Base-by-base conservation (phyloP, 2,888 invertebrate genomes). In the Tillus elongatus region DNA sequence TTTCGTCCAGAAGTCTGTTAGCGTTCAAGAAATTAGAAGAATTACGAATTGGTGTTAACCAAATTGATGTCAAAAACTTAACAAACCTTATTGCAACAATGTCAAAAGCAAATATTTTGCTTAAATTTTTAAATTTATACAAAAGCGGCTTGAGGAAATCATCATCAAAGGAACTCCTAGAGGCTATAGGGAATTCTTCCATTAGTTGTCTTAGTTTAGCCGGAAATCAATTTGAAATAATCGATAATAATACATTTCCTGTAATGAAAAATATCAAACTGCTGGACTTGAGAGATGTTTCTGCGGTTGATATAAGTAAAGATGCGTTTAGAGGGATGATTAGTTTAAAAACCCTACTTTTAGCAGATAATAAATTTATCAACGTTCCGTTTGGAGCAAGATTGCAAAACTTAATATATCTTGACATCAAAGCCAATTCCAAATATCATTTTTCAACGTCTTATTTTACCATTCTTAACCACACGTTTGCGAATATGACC, bases 161-260 rank as follows among this genome's bases (percentile, higher is more conserved):
- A 13, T 67, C 71, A 1, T 74, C 74, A 0, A 64, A 49, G 39
- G 45, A 56, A 2, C 50, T 77, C 3, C 55, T 77, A 49, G 55
- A 68, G 38, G 61, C 69, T 1, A 68, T 77, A 33, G 70, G 72
- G 3, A 58, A 65, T 10, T 68, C 72, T 0, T 71, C 69, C 2
- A 66, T 76, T 27, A 67, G 62, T 15, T 57, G 60, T 31, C 56
- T 77, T 29, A 63, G 62, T 35, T 51, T 77, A 27, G 63, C 71
- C 0, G 57, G 67, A 33, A 77, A 77, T 51, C 73, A 73, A 46
- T 75, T 77, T 49, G 73, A 74, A 59, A 54, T 66, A 1, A 65
- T 77, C 4, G 50, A 53, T 8, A 63, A 68, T 6, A 60, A 68
- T n/a, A 57, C 62, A 2, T 77, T 77, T 52, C 74, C 75, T 2